phyloP scores from a whole-genome alignment of 2,113 vertebrate genomes.

The Antidorcas marsupialis region DNA sequence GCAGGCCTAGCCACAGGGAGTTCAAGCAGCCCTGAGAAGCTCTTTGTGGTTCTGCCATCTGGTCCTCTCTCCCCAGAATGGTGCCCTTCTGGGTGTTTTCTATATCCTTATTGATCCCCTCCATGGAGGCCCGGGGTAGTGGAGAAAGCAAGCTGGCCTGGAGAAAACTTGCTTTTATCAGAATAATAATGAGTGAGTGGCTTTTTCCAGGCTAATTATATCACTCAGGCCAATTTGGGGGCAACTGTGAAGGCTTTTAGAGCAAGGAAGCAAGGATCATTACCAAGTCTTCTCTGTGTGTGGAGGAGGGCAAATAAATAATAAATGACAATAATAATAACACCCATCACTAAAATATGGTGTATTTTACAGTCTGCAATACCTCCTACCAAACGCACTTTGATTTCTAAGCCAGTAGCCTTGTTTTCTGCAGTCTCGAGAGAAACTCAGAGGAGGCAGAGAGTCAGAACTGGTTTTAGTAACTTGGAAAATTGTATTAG shows the following conservation, averaged over 20 bases:
- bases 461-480: not conserved
- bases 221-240: not conserved
- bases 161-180: conserved; percentile 19
- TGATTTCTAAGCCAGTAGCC: not conserved
- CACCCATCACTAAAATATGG: not conserved
- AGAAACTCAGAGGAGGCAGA: not conserved
- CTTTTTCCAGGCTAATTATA: not conserved
- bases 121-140: not conserved
- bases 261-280: not conserved
- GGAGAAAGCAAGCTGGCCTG: not conserved
- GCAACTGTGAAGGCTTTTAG: not conserved
- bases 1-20: not conserved
- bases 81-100: not conserved
- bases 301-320: not conserved
- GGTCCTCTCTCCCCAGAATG: not conserved
- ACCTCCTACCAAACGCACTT: not conserved
- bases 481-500: not conserved
- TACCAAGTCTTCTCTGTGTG: not conserved
- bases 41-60: not conserved
- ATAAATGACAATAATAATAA: not conserved
- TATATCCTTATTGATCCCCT: not conserved
- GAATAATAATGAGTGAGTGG: conserved; percentile 14
- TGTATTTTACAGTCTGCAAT: not conserved
- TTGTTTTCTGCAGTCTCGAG: not conserved
- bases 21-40: not conserved